phyloP scores from a whole-genome alignment of 2,888 invertebrate species.

The Acrobeloides nanus region DNA sequence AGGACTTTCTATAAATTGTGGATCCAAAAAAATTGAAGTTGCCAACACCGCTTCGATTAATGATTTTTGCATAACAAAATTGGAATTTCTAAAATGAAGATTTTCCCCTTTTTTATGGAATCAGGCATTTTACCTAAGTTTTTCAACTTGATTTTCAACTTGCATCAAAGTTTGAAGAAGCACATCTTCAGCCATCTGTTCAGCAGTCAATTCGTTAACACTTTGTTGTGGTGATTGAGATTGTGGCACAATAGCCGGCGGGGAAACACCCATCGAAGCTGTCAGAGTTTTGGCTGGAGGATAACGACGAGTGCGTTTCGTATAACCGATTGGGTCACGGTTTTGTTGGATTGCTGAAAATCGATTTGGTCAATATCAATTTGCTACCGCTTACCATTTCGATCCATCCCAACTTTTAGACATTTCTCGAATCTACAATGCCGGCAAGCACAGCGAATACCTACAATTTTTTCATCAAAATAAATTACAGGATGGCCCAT shows the following conservation, averaged over 20 bases:
- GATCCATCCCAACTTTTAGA: constrained; percentile 37
- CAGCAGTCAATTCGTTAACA: constrained; percentile 10
- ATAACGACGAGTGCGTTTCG: constrained; percentile 49
- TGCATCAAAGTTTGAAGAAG: constrained; percentile 15
- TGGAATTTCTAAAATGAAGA: constrained; percentile 22
- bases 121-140: constrained; percentile 15
- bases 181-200: constrained; percentile 17
- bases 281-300: constrained; percentile 30
- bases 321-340: constrained; percentile 52
- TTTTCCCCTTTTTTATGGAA: too few species aligned
- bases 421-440: constrained; percentile 51
- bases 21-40: constrained; percentile 12
- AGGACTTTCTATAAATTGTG: constrained; percentile 9
- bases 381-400: constrained; percentile 37
- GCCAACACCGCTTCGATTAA: constrained; percentile 12
- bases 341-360: constrained; percentile 53
- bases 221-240: constrained; percentile 7
- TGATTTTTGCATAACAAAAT: constrained; percentile 23
- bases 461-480: constrained; percentile 20
- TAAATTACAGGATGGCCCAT: too few species aligned
- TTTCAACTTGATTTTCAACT: constrained; percentile 19
- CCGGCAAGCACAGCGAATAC: constrained; percentile 50
- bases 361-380: constrained; percentile 53
- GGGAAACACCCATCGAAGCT: constrained; percentile 6
- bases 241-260: constrained; percentile 7